Base-by-base conservation (phyloP, 2,888 invertebrate genomes). In the Chalcis sispes region DNA sequence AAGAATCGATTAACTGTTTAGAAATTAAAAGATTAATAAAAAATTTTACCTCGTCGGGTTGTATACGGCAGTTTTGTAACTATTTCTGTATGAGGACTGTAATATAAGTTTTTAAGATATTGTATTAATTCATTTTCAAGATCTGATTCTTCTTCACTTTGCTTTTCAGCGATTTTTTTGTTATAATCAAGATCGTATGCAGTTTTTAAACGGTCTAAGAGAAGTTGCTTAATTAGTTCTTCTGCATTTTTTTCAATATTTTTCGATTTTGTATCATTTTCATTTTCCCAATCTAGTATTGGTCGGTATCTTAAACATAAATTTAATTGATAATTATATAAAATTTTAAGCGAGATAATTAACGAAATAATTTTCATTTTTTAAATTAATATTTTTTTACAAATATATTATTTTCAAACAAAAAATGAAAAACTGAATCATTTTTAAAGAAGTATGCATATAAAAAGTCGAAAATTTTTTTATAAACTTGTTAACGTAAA, bases 71-170 rank as follows among this genome's bases (percentile, higher is more conserved):
- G 80, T 56, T 81, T 82, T 7, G 81, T 77, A 56, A 83, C 65
- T 77, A 81, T 82, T 61, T 82, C 82, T 0, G 59, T 59, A 48
- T 79, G 80, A 0, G 82, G 80, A 72, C 82, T 65, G 8, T 67
- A 77, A 71, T 84, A 86, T 40, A 85, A 71, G 8, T 83, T 79
- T 27, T 77, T 80, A 29, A 84, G 75, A 70, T 85, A 82, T 2
- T 66, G 62, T 23, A 84, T 52, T 54, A 85, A 77, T 75, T 85
- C 83, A 15, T 79, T 83, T 23, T 79, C 80, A 7, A 82, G 75
- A 40, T 81, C 77, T 13, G 29, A 20, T 15, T 78, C 71, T 13
- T 61, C 52, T 4, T 61, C 48, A 0, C 65, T 27, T n/a, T 27
- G 15, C 46, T 5, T 2, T 46, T n/a, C 32, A 32, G 32, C 8